Percentiles rank a stretch among this genome's conserved stretches.
These are phyloP conservation scores for Nerophis ophidion DNA, from an alignment of 2,113 vertebrate species.

Conservation along the genomic window DNA sequence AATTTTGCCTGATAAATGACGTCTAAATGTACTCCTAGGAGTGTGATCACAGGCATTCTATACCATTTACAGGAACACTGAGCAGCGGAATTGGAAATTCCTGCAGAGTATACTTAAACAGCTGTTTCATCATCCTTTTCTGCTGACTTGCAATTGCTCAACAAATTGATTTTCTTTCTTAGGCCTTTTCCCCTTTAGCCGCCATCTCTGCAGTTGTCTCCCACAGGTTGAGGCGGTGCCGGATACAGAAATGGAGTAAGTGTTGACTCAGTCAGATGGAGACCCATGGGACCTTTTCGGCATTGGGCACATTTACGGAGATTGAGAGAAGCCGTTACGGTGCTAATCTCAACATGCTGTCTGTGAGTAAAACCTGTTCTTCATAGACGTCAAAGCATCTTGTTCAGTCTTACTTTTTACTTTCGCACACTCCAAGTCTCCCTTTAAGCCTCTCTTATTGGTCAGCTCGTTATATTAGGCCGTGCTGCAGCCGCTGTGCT, in stretches of 20 bases:
- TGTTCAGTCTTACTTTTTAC: constrained; percentile 54
- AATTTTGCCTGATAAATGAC: constrained; percentile 9
- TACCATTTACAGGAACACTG: constrained; percentile 11
- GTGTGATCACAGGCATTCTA: background rate
- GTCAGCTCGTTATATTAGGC: constrained; percentile 46
- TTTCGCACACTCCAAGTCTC: constrained; percentile 53
- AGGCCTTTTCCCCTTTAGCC: constrained; percentile 15
- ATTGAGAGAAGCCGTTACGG: constrained; percentile 24
- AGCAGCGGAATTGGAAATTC: constrained; percentile 43
- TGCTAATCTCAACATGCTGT: constrained; percentile 16
- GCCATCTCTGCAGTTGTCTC: constrained; percentile 26
- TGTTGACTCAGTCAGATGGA: constrained; percentile 29
- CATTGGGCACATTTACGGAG: constrained; percentile 44
- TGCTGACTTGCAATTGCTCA: constrained; percentile 62
- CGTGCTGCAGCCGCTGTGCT: constrained; percentile 29
- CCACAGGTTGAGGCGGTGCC: constrained; percentile 32
- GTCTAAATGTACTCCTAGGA: constrained; percentile 4
- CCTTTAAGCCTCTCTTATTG: constrained; percentile 30
- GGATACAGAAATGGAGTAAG: constrained; percentile 30
- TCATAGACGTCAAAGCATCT: constrained; percentile 21
- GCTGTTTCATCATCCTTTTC: constrained; percentile 45
- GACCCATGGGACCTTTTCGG: constrained; percentile 29
- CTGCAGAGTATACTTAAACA: constrained; percentile 48
- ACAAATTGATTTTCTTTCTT: constrained; percentile 43
- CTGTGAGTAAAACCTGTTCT: constrained; percentile 29